Evolutionary conservation across 2,113 vertebrate species (phyloP).

Genomic region (rabbit (Oryctolagus cuniculus)): mOryCun1.1 NC_091443.1:45198501-45199000

Average conservation of each 20-base stretch:
- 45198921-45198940: too few relatives aligned
- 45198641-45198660: neutral
- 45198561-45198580: neutral
- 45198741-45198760: neutral
- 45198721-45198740: slow-evolving; percentile 11
- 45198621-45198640: neutral
- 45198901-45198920: too few relatives aligned
- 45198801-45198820: too few relatives aligned
- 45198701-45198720: neutral
- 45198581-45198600: neutral
- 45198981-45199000: too few relatives aligned
- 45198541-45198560: slow-evolving; percentile 42
- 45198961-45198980: too few relatives aligned
- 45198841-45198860: too few relatives aligned
- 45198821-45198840: too few relatives aligned
- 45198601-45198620: slow-evolving; percentile 22
- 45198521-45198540: slow-evolving; percentile 44
- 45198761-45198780: too few relatives aligned
- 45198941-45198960: too few relatives aligned
- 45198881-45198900: too few relatives aligned
- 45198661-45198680: neutral
- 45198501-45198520: neutral
- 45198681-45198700: neutral
- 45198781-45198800: too few relatives aligned
- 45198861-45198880: too few relatives aligned